Base-by-base conservation (phyloP, 2,797 vertebrate species). In the Myioborus miniatus region DNA sequence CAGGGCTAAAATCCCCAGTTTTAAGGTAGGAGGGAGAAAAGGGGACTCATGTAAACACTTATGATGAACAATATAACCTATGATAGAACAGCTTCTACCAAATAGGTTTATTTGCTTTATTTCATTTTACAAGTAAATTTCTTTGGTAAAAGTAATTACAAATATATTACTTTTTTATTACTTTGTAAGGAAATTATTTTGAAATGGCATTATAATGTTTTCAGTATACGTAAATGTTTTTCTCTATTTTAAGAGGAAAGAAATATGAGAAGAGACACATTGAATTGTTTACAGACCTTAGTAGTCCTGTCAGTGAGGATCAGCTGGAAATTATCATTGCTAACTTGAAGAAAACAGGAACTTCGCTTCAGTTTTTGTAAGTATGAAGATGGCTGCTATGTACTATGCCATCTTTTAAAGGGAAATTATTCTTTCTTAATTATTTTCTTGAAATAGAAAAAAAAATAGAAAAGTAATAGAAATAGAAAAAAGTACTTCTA, bases 291-390 rank as follows among this genome's bases (percentile, higher is more conserved):
- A 99, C 98, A 68, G 99, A 99, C 97, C 98, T 99, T 92, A 98
- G 72, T 97, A 98, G 98, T 65, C 97, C 97, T 53, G 98, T 98
- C 96, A 99, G 98, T 90, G 94, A 98, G 55, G 99, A 99, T 91
- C 98, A 99, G 44, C 94, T 99, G 95, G 98, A 98, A 70, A 78
- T 98, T 92, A 99, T 99, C 44, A 97, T 99, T 90, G 94, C 96
- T 77, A 99, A 99, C 93, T 93, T 99, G 96, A 99, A 98, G 97
- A 97, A 98, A 93, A 98, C 97, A 12, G 98, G 79, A 83, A 98
- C 98, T 97, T 98, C 98, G 13, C 96, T 99, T 96, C 99, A 99
- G 94, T 99, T 99, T 97, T 99, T 99, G 99, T 99, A 98, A 98
- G 99, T 97, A 75, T 90, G n/a, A 41, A 83, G 56, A 60, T 32